Evolutionary conservation across 1,140 invertebrate species (phyloP).

Genomic region (Paraescarpia echinospica): DNA sequence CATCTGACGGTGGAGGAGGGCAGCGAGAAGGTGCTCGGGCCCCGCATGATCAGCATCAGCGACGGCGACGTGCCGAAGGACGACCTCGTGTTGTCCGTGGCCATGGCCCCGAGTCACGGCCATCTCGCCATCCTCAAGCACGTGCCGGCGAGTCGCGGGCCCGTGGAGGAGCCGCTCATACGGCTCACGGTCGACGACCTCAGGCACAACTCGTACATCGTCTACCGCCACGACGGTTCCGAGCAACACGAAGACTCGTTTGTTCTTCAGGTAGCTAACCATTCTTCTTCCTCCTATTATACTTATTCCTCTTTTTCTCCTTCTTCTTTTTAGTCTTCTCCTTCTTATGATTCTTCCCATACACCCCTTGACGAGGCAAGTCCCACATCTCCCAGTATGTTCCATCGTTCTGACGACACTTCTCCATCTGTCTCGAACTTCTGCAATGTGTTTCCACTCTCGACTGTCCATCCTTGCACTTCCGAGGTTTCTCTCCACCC

Average conservation of each 20-base stretch:
- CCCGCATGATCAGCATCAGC: conserved; percentile 52
- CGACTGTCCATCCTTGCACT: too few species aligned
- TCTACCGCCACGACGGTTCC: conserved; percentile 58
- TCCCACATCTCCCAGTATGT: too few species aligned
- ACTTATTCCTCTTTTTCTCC: too few species aligned
- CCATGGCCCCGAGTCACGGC: conserved; percentile 52
- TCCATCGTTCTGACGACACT: too few species aligned
- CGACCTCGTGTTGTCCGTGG: conserved; percentile 46
- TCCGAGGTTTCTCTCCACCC: too few species aligned
- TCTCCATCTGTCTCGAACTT: too few species aligned
- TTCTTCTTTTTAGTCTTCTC: too few species aligned
- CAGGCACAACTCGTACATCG: conserved; percentile 45
- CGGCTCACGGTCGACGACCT: conserved; percentile 66
- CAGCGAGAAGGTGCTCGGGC: conserved; percentile 49
- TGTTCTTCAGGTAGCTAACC: conserved; percentile 50
- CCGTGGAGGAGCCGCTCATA: conserved; percentile 46
- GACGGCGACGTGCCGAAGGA: conserved; percentile 54
- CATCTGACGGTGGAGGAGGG: conserved; percentile 58
- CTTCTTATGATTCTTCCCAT: too few species aligned
- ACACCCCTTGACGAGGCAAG: too few species aligned
- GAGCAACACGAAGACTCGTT: conserved; percentile 58
- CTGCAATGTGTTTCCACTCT: too few species aligned
- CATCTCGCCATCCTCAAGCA: conserved; percentile 47
- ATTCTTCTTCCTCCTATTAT: too few species aligned
- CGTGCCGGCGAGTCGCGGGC: conserved; percentile 31